Evolutionary conservation across 2,797 vertebrate species (phyloP).

Genomic region (Toxotes lorentzi): DNA sequence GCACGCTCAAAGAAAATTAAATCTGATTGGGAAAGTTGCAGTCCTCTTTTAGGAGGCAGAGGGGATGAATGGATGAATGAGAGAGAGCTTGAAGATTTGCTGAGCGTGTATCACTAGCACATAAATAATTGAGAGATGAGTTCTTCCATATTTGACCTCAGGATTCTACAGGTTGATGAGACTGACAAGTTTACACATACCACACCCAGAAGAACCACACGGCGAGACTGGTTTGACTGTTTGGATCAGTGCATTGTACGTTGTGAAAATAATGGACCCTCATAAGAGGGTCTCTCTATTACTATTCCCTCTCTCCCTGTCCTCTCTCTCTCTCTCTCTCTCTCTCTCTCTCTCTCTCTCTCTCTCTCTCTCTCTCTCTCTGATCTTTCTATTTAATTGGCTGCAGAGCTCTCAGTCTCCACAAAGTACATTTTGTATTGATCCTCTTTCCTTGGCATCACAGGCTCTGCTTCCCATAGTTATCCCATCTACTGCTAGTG

Average conservation of each 20-base stretch:
- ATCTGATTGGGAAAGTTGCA: background rate
- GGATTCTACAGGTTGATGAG: conserved; percentile 39
- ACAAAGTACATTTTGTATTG: conserved; percentile 83
- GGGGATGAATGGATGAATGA: background rate
- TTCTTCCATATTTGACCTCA: conserved; percentile 37
- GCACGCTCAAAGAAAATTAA: background rate
- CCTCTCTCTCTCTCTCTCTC: conserved; percentile 42
- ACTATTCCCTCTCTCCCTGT: conserved; percentile 18
- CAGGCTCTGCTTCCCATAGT: conserved; percentile 77
- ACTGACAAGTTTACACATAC: conserved; percentile 27
- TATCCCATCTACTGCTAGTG: conserved; percentile 72
- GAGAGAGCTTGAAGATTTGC: conserved; percentile 12
- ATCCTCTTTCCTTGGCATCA: conserved; percentile 74
- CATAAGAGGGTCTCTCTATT: conserved; percentile 49
- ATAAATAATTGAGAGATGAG: conserved; percentile 41
- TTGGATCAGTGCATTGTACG: conserved; percentile 49
- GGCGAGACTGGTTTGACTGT: conserved; percentile 26
- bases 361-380: conserved; percentile 37
- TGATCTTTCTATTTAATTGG: conserved; percentile 78
- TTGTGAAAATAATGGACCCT: conserved; percentile 61
- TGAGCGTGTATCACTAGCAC: conserved; percentile 20
- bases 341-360: conserved; percentile 17
- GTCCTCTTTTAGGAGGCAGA: conserved; percentile 7
- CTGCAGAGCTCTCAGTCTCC: conserved; percentile 74
- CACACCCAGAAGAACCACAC: conserved; percentile 21